Evolutionary conservation across 2,888 invertebrate species (phyloP), one percentile per base, ranked within the genome.

Genomic region (Unio delphinus): DNA sequence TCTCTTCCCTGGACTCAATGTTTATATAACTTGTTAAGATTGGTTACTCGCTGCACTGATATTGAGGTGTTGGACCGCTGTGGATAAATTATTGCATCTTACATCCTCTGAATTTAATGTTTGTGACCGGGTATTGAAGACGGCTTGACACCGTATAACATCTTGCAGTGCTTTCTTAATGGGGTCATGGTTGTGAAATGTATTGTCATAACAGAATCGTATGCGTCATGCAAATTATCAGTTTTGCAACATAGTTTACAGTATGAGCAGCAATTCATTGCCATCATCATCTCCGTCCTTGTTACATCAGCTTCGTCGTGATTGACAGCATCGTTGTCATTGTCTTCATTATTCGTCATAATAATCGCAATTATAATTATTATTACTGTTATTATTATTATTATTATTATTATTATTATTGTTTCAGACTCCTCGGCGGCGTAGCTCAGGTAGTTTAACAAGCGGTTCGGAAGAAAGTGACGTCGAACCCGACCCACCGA

Each of bases 381-480:
- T 7, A 4, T 3, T 23, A 58, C 5, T 23, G 7, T 30, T 26
- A 64, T 45, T n/a, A 6, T 64, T 23, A 55, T 55, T 64, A 34
- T 63, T 8, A n/a, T 63, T 34, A 54, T 45, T 62, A 23, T n/a
- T 20, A 45, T 63, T 55, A 62, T 34, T 58, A 8, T 64, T 20
- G 30, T 74, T 74, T 61, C 75, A 78, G 74, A 68, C 65, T 4
- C 55, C 56, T 17, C 64, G 85, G 55, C 80, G 86, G 20, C 72
- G 81, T 23, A 86, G 85, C 74, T 83, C 84, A 8, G 85, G 84
- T 3, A 86, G 87, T 60, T 70, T 87, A 20, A 84, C 83, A 34
- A 86, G 86, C 68, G 86, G 85, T 17, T 87, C 87, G 7, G 87
- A 87, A 34, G 87, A 87, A 30, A 83, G 81, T 56, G 86, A 86